Base-by-base conservation (phyloP, 2,888 invertebrate genomes). In the Acanthosepion esculentum region DNA sequence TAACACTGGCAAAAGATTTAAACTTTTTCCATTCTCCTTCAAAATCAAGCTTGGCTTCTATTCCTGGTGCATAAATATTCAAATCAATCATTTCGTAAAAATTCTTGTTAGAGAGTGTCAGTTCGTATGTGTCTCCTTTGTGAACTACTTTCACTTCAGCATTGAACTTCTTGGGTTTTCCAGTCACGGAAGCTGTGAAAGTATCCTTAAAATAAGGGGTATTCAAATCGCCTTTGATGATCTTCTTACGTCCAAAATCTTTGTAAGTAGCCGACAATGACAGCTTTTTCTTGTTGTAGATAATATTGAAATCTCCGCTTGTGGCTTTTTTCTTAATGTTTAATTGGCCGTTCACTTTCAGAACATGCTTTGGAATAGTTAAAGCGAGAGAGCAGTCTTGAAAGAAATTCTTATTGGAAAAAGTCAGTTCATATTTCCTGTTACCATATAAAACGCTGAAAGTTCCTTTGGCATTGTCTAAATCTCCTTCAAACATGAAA, bases 1-100 rank as follows among this genome's bases (percentile, higher is more conserved):
- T 92, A 26, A 92, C 7, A 26, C 92, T 50, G 23, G 48, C 50
- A 29, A 50, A 48, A 50, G 50, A 48, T 92, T 92, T 92, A 29
- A 92, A 92, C 26, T 92, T 92, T 29, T 92, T 48, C 92, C 48
- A 50, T 33, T 92, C 48, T 92, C 92, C 92, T 48, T 92, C 92
- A 92, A 92, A 92, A 48, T 92, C 92, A 10, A 92, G 15, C 18
- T 92, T 92, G 10, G 92, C 92, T 92, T 92, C 29, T 7, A 50
- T 50, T 50, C 50, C 92, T 48, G 48, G 92, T 5, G 50, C 48
- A 50, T 92, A 48, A 26, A 92, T 92, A 50, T 92, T 92, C 10
- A 92, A 48, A 29, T 92, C 50, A 23, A 92, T 48, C 48, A 48
- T 48, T 48, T 92, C 50, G 50, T 92, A 92, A 29, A 48, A 92